Evolutionary conservation across 1,140 invertebrate genomes (phyloP).

Genomic region (Conopomorpha cramerella): DNA sequence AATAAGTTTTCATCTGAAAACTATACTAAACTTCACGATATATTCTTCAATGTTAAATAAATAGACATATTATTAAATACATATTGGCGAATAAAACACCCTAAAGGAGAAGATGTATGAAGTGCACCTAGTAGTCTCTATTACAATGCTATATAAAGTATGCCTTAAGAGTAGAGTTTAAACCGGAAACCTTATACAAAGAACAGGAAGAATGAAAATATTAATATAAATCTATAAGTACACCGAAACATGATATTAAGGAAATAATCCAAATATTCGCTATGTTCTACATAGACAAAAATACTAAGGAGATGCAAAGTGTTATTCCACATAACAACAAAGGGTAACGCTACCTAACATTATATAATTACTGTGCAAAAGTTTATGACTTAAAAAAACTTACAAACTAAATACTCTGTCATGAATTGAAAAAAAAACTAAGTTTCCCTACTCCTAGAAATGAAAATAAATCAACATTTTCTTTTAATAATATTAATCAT

Average conservation of each 20-base stretch:
- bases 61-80: not conserved
- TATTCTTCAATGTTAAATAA: not conserved
- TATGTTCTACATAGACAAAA: not conserved
- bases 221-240: too few species aligned
- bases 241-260: too few species aligned
- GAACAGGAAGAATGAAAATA: too few species aligned
- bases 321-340: not conserved
- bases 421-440: constrained; percentile 34
- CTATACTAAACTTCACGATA: not conserved
- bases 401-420: not conserved
- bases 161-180: too few species aligned
- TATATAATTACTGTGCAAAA: not conserved
- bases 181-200: too few species aligned
- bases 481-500: constrained; percentile 35
- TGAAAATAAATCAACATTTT: constrained; percentile 31
- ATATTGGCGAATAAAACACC: too few species aligned
- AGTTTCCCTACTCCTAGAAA: constrained; percentile 10
- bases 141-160: too few species aligned
- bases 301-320: not conserved
- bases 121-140: not conserved
- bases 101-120: too few species aligned
- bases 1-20: constrained; percentile 8
- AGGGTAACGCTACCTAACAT: not conserved
- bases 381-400: not conserved
- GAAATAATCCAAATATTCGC: too few species aligned